phyloP scores from a whole-genome alignment of 2,888 invertebrate species.

The Hemicrepidius hirtus region DNA sequence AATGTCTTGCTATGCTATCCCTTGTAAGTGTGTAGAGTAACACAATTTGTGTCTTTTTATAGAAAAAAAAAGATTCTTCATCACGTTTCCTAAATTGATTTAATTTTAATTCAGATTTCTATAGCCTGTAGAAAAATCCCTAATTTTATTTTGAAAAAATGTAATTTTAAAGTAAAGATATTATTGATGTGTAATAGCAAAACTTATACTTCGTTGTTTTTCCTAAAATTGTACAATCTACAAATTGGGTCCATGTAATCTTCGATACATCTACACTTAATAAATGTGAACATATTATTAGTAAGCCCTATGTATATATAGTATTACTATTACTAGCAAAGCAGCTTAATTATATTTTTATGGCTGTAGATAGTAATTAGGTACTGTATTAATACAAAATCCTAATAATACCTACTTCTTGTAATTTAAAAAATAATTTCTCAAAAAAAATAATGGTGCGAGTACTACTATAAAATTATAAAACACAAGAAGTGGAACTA shows the following conservation, averaged over 20 bases:
- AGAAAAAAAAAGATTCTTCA: too few relatives aligned
- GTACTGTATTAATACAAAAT: not conserved
- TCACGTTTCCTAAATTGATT: too few relatives aligned
- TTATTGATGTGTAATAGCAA: not conserved
- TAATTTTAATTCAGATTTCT: too few relatives aligned
- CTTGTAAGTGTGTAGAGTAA: too few relatives aligned
- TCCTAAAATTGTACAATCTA: slow-evolving; percentile 38
- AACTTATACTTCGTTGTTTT: not conserved
- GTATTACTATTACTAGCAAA: not conserved
- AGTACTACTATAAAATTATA: not conserved
- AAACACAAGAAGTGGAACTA: not conserved
- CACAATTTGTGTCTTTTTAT: too few relatives aligned
- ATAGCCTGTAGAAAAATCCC: too few relatives aligned
- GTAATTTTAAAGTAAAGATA: too few relatives aligned
- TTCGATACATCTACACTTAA: not conserved
- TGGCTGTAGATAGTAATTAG: not conserved
- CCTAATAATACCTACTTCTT: not conserved
- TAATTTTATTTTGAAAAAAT: too few relatives aligned
- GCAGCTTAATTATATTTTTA: slow-evolving; percentile 3
- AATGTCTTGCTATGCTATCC: too few relatives aligned
- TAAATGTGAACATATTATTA: too few relatives aligned
- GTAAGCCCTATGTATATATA: not conserved
- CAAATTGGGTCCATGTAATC: slow-evolving; percentile 40
- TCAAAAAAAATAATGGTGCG: not conserved
- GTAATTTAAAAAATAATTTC: not conserved